These are phyloP conservation scores for Balearica regulorum DNA, from an alignment of 2,797 vertebrate genomes.

Conservation along the genomic window DNA sequence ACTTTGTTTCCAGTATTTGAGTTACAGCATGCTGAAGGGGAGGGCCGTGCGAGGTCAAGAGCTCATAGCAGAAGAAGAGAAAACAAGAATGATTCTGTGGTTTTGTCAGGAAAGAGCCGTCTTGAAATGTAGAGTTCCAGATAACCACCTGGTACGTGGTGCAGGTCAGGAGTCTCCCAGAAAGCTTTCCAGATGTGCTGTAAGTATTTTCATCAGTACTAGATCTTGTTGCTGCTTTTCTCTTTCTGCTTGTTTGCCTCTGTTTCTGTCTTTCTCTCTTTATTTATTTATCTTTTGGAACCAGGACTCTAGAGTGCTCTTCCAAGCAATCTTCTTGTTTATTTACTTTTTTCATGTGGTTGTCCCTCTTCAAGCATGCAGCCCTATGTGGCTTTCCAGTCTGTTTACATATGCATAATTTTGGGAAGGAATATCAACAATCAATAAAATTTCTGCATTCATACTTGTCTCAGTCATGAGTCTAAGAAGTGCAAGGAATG, in stretches of 20 bases:
- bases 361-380: background rate
- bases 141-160: background rate
- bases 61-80: background rate
- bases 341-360: background rate
- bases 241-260: background rate
- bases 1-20: background rate
- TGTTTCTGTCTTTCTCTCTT: background rate
- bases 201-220: background rate
- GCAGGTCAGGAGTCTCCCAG: background rate
- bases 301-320: background rate
- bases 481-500: background rate
- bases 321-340: background rate
- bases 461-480: background rate
- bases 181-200: background rate
- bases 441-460: background rate
- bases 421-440: background rate
- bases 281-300: background rate
- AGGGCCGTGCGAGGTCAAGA: background rate
- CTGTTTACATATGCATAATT: background rate
- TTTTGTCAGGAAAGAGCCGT: background rate
- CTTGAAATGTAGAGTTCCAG: background rate
- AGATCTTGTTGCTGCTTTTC: background rate
- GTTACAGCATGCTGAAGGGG: background rate
- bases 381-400: background rate
- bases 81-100: background rate